Evolutionary conservation across 1,140 invertebrate genomes (phyloP).

Genomic region (Cydia strobilella): DNA sequence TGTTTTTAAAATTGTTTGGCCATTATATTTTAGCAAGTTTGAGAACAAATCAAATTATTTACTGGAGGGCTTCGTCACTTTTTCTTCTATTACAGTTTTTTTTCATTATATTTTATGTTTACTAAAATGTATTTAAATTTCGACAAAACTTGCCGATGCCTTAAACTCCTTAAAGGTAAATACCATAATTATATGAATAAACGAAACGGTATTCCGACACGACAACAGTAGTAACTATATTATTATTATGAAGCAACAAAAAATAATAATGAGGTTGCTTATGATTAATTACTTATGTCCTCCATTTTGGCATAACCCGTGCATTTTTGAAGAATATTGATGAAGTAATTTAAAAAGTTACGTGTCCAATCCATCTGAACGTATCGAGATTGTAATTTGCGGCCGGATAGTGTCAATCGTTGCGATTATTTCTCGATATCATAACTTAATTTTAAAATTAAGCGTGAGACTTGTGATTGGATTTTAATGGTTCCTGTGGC

Average conservation of each 20-base stretch:
- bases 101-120: too few species aligned
- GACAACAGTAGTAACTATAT: too few species aligned
- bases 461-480: conserved; percentile 10
- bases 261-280: neutral
- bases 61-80: too few species aligned
- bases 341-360: neutral
- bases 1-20: too few species aligned
- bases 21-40: too few species aligned
- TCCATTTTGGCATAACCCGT: neutral
- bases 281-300: neutral
- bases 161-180: too few species aligned
- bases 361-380: neutral
- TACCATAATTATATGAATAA: too few species aligned
- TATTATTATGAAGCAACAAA: neutral
- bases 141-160: too few species aligned
- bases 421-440: conserved; percentile 17
- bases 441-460: conserved; percentile 20
- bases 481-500: neutral
- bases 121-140: too few species aligned
- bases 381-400: neutral
- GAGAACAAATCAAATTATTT: too few species aligned
- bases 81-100: too few species aligned
- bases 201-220: too few species aligned
- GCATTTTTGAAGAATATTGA: conserved; percentile 4
- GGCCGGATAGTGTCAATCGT: neutral